Conservation (phyloP, 2,113 vertebrate species). For the Istiophorus platypterus region DNA sequence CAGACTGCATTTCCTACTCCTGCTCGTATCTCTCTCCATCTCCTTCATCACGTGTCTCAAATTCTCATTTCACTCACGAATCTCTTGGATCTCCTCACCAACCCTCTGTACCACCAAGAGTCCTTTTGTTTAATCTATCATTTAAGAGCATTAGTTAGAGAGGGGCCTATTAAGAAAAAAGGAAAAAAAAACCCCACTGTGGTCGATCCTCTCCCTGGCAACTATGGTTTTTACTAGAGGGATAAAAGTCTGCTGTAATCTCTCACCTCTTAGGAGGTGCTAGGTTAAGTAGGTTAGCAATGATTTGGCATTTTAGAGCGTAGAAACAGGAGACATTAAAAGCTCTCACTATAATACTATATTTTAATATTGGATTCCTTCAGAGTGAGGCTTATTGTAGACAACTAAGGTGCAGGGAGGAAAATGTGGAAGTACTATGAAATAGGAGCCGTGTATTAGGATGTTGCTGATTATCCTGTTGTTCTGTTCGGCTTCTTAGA, state of each 20-base stretch:
- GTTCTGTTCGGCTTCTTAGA: slow-evolving; percentile 54
- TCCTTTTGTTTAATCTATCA: slow-evolving; percentile 71
- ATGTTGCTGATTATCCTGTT: slow-evolving; percentile 47
- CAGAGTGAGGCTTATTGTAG: slow-evolving; percentile 35
- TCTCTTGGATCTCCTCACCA: slow-evolving; percentile 46
- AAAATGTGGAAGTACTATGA: slow-evolving; percentile 34
- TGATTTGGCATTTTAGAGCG: slow-evolving; percentile 74
- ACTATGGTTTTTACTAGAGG: slow-evolving; percentile 51
- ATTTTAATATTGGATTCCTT: slow-evolving; percentile 77
- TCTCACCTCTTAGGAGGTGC: slow-evolving; percentile 66
- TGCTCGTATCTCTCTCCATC: slow-evolving; percentile 17
- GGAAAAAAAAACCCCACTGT: slow-evolving; percentile 16
- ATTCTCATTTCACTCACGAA: slow-evolving; percentile 60
- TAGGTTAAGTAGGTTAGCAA: slow-evolving; percentile 79
- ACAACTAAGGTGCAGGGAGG: slow-evolving; percentile 34
- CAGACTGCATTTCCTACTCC: slow-evolving; percentile 30
- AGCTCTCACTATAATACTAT: slow-evolving; percentile 69
- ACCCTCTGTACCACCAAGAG: slow-evolving; percentile 42
- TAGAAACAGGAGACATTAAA: slow-evolving; percentile 80
- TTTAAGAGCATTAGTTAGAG: slow-evolving; percentile 73
- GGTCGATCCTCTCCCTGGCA: slow-evolving; percentile 20
- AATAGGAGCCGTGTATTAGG: slow-evolving; percentile 41
- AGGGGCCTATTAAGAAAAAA: slow-evolving; percentile 47
- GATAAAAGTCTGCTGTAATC: slow-evolving; percentile 68
- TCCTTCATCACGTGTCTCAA: slow-evolving; percentile 30